Evolutionary conservation across 2,797 vertebrate genomes (phyloP).

Genomic region (Cottoperca gobio): DNA sequence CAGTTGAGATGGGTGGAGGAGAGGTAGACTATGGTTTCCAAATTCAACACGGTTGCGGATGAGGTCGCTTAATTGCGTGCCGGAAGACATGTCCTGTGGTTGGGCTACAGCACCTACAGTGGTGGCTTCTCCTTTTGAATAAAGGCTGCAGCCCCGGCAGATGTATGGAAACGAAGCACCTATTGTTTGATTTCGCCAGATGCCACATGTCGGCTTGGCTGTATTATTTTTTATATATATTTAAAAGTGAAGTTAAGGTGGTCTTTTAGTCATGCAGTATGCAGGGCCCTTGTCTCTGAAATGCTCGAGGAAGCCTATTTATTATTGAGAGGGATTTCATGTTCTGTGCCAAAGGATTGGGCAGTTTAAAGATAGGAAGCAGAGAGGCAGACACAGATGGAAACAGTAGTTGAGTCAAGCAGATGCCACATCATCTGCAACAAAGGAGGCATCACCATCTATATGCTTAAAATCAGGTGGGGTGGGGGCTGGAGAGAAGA

Average conservation of each 20-base stretch:
- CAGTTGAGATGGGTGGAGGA: slow-evolving; percentile 61
- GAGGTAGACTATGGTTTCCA: slow-evolving; percentile 40
- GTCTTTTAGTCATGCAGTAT: slow-evolving; percentile 59
- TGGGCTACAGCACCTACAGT: slow-evolving; percentile 53
- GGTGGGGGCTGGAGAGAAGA: slow-evolving; percentile 5
- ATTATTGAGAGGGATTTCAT: slow-evolving; percentile 77
- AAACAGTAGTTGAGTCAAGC: slow-evolving; percentile 39
- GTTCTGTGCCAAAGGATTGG: slow-evolving; percentile 69
- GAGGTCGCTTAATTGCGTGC: slow-evolving; percentile 78
- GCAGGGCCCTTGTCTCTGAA: slow-evolving; percentile 61
- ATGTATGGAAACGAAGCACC: slow-evolving; percentile 31
- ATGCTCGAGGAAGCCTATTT: slow-evolving; percentile 71
- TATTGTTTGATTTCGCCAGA: slow-evolving; percentile 55
- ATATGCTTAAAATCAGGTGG: slow-evolving; percentile 10
- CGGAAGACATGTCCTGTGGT: slow-evolving; percentile 77
- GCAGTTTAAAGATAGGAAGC: slow-evolving; percentile 64
- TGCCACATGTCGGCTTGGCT: slow-evolving; percentile 44
- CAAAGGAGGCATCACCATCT: slow-evolving; percentile 20
- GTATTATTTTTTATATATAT: not conserved
- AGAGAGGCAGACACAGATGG: slow-evolving; percentile 31
- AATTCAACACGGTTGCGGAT: slow-evolving; percentile 71
- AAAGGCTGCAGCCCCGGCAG: slow-evolving; percentile 39
- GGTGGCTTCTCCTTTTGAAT: slow-evolving; percentile 31
- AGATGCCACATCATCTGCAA: slow-evolving; percentile 56
- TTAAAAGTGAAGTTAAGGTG: slow-evolving; percentile 69